Conservation (phyloP, 2,888 invertebrate species). For the Spilarctia lutea region DNA sequence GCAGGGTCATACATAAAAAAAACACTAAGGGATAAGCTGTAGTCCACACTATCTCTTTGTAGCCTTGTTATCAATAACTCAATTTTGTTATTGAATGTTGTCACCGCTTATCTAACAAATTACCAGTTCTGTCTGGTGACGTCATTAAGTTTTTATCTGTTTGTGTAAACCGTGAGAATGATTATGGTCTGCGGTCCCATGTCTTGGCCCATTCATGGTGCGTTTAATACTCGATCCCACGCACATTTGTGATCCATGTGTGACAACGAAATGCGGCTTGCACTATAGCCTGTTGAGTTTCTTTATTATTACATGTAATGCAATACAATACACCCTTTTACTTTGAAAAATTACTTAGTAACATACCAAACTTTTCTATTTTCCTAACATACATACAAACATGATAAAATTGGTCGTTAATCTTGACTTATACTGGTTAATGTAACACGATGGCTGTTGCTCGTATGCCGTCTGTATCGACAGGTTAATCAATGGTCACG, state of each 20-base stretch:
- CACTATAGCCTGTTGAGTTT: slow-evolving; percentile 18
- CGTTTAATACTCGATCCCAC: slow-evolving; percentile 66
- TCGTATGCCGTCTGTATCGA: too few relatives aligned
- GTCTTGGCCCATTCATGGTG: slow-evolving; percentile 76
- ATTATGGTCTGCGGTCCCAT: slow-evolving; percentile 69
- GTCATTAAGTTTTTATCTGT: slow-evolving; percentile 63
- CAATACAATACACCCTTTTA: neutral
- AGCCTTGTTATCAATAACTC: slow-evolving; percentile 27
- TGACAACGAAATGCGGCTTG: slow-evolving; percentile 45
- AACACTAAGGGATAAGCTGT: neutral
- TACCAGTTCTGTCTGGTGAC: slow-evolving; percentile 47
- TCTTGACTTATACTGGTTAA: too few relatives aligned
- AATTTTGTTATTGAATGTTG: slow-evolving; percentile 42
- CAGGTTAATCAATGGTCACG: too few relatives aligned
- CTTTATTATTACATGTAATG: neutral
- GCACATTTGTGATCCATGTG: slow-evolving; percentile 80
- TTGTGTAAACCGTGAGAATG: slow-evolving; percentile 78
- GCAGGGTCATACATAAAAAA: too few relatives aligned
- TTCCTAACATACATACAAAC: too few relatives aligned
- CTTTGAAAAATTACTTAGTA: neutral
- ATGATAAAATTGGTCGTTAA: too few relatives aligned
- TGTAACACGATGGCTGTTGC: too few relatives aligned
- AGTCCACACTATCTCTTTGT: neutral
- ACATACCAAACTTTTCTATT: too few relatives aligned
- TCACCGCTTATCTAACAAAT: slow-evolving; percentile 46